Evolutionary conservation across 2,888 invertebrate species (phyloP), one percentile per base, ranked within the genome.

Genomic region (Odontocerum albicorne): DNA sequence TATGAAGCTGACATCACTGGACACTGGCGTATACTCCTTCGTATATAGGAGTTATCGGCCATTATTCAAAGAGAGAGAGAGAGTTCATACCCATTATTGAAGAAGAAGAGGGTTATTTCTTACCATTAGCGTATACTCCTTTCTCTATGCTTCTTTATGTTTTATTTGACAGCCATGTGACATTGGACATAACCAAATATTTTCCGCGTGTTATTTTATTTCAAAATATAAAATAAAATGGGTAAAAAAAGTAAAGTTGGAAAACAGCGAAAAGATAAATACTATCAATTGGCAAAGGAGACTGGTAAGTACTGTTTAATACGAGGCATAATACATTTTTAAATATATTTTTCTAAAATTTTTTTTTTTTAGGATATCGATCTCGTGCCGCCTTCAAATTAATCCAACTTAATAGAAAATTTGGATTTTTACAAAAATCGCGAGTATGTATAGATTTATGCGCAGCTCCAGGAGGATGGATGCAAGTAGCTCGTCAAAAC

Each of bases 361-460:
- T 22, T 10, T 38, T 35, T 33, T 20, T 49, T 56, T 46, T 68
- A 95, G 96, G 99, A 65, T 99, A 86, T 72, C 85, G 99, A 63
- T 96, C 98, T 63, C 86, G 99, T 78, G 96, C 99, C 65, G 96
- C 99, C n/a, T 99, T 99, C 75, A 99, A 99, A 70, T 84, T 99
- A 64, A 93, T 99, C 61, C 99, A 99, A 70, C 72, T 99, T 46
- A 99, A 99, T 74, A 83, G 97, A 61, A 96, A 96, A 71, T 99
- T 93, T 75, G 93, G 94, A 49, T 99, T 99, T 72, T 77, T 99
- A 4, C 94, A 98, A 81, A 90, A 88, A 68, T 92, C 97, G 1
- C 84, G 93, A 79, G 96, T 99, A 80, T 91, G 96, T 64, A 85
- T 99, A 66, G 99, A 99, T 82, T 77, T 99, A 59, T 99, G 99